Evolutionary conservation across 2,888 invertebrate genomes (phyloP), one percentile per base, ranked within the genome.

Genomic region (Geotrupes spiniger): DNA sequence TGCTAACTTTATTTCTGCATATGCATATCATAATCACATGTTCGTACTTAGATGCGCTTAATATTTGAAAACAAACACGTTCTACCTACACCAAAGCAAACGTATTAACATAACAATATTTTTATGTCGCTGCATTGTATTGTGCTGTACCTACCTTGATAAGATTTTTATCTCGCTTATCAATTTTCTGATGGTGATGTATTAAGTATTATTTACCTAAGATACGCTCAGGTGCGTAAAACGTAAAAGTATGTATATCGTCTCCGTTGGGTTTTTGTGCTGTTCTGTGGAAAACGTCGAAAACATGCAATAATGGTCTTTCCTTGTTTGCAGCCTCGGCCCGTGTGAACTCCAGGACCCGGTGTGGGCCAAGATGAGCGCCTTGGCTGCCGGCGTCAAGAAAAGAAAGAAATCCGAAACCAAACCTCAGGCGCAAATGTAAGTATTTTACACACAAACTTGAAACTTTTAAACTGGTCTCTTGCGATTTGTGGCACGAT

Each of bases 321-420:
- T 60, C 60, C 55, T 59, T 59, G 66, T 55, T 85, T 84, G 61
- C 80, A 91, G 91, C 87, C 85, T 88, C 82, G 87, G 89, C 83
- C 88, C 89, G 82, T 87, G 88, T 87, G 89, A 90, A 79, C 83
- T 89, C 80, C 87, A 84, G 79, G 86, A 86, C 83, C 86, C 87
- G 78, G 80, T 82, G 80, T 85, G 87, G 85, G 82, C 83, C 84
- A 87, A 87, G 84, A 88, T 88, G 87, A 88, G 85, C 82, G 82
- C 83, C 79, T 82, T 81, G 76, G 79, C 81, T 77, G 75, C 78
- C 71, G 74, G 74, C 62, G 77, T 74, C 71, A 77, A 75, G 63
- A 80, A 80, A 73, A 76, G 80, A 69, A 80, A 80, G 75, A 80
- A 81, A 75, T 76, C 79, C 63, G 80, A 80, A 71, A 77, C 78